Conservation (phyloP, 2,113 vertebrate species). For the Pristiophorus japonicus region DNA sequence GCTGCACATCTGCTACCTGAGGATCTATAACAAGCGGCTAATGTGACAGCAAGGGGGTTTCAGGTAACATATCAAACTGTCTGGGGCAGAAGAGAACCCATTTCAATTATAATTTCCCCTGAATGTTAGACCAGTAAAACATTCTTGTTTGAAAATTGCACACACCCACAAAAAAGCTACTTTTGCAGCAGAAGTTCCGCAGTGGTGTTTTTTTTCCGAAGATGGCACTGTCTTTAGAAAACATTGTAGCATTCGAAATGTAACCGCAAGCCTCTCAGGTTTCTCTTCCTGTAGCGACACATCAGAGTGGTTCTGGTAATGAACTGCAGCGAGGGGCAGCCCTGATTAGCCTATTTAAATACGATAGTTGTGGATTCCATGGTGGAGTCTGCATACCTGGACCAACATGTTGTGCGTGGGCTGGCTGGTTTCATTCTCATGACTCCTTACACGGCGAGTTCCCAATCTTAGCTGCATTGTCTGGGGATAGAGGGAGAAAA, state of each 20-base stretch:
- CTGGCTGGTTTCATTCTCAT: not conserved
- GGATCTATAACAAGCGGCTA: conserved; percentile 32
- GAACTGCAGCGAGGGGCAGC: not conserved
- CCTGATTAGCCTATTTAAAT: not conserved
- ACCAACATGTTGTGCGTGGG: not conserved
- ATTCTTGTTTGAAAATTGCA: conserved; percentile 17
- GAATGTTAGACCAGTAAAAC: conserved; percentile 4
- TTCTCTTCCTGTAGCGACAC: not conserved
- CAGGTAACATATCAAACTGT: conserved; percentile 33
- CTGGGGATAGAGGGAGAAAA: not conserved
- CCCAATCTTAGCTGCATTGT: not conserved
- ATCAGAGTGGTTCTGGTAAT: not conserved
- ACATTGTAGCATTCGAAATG: not conserved
- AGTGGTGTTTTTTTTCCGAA: not conserved
- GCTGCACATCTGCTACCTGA: conserved; percentile 29
- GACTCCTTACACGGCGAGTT: not conserved
- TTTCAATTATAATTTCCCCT: conserved; percentile 14
- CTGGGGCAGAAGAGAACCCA: not conserved
- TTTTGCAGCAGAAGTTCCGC: no score
- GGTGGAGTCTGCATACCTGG: not conserved
- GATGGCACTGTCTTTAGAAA: not conserved
- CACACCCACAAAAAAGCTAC: not conserved
- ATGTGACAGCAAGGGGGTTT: conserved; percentile 21
- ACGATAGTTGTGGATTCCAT: not conserved
- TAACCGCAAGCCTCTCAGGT: not conserved